These are phyloP conservation scores for Austrolebias charrua DNA, from an alignment of 2,797 vertebrate species.

Conservation along the genomic window DNA sequence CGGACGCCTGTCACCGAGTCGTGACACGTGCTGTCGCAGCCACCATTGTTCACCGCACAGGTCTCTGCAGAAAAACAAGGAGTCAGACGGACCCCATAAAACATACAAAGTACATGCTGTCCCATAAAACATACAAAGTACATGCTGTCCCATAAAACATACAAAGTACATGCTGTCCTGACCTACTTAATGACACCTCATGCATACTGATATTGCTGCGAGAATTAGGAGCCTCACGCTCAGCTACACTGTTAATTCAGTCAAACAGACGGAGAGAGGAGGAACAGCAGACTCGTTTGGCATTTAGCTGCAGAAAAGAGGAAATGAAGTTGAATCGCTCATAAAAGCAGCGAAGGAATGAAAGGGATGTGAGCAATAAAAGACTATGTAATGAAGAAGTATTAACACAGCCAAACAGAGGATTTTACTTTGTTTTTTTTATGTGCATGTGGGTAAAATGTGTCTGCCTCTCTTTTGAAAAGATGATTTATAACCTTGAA, in stretches of 20 bases:
- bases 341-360: conserved; percentile 23
- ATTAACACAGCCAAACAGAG: conserved; percentile 38
- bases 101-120: conserved; percentile 30
- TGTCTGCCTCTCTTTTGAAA: conserved; percentile 48
- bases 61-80: conserved; percentile 85
- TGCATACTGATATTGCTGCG: conserved; percentile 23
- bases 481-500: conserved; percentile 40
- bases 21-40: conserved; percentile 97
- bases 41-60: conserved; percentile 96
- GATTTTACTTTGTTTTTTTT: conserved; percentile 9
- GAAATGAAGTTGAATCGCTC: conserved; percentile 18
- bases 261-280: conserved; percentile 28
- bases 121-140: conserved; percentile 23
- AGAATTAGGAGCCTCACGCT: conserved; percentile 26
- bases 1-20: conserved; percentile 92
- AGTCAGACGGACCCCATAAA: conserved; percentile 45
- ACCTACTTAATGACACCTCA: conserved; percentile 50
- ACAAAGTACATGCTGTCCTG: conserved; percentile 21
- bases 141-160: conserved; percentile 22
- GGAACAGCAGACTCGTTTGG: conserved; percentile 28
- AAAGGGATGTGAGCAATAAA: conserved; percentile 33
- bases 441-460: conserved; percentile 5
- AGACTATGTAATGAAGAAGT: conserved; percentile 23
- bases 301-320: conserved; percentile 20
- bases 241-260: conserved; percentile 17